Evolutionary conservation across 1,140 invertebrate genomes (phyloP).

Genomic region (Rhyzopertha dominica): DNA sequence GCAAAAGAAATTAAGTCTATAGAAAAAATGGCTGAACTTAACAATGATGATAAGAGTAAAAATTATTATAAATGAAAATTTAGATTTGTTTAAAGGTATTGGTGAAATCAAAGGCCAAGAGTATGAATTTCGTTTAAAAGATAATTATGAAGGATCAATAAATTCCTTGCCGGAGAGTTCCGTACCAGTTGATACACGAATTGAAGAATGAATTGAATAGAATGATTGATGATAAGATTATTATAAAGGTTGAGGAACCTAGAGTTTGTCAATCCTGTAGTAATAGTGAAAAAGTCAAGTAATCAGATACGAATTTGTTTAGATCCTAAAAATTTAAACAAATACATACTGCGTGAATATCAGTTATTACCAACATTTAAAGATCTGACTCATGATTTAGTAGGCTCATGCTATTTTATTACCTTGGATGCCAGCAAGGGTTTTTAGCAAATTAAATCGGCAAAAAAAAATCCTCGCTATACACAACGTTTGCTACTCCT

Average conservation of each 20-base stretch:
- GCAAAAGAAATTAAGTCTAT: slow-evolving; percentile 6
- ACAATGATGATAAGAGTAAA: background rate
- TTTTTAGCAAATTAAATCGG: slow-evolving; percentile 45
- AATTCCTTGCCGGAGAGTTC: slow-evolving; percentile 30
- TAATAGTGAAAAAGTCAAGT: slow-evolving; percentile 43
- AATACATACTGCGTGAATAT: slow-evolving; percentile 39
- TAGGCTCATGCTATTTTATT: slow-evolving; percentile 37
- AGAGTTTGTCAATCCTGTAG: slow-evolving; percentile 45
- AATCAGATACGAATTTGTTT: slow-evolving; percentile 44
- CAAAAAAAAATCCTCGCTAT: slow-evolving; percentile 29
- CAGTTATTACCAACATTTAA: slow-evolving; percentile 39
- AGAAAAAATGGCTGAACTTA: too few species aligned
- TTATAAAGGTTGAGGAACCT: slow-evolving; percentile 33
- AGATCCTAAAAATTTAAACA: slow-evolving; percentile 47
- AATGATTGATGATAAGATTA: slow-evolving; percentile 32
- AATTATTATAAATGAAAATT: slow-evolving; percentile 2
- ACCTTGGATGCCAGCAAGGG: slow-evolving; percentile 43
- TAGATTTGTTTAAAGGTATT: slow-evolving; percentile 14
- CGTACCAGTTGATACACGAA: slow-evolving; percentile 29
- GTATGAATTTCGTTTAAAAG: too few species aligned
- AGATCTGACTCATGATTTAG: slow-evolving; percentile 33
- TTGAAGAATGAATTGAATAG: slow-evolving; percentile 27
- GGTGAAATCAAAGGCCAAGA: slow-evolving; percentile 14
- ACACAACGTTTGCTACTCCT: slow-evolving; percentile 19
- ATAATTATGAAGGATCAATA: slow-evolving; percentile 23